Conservation (phyloP, 2,888 invertebrate species). For the Junonia oenone region DNA sequence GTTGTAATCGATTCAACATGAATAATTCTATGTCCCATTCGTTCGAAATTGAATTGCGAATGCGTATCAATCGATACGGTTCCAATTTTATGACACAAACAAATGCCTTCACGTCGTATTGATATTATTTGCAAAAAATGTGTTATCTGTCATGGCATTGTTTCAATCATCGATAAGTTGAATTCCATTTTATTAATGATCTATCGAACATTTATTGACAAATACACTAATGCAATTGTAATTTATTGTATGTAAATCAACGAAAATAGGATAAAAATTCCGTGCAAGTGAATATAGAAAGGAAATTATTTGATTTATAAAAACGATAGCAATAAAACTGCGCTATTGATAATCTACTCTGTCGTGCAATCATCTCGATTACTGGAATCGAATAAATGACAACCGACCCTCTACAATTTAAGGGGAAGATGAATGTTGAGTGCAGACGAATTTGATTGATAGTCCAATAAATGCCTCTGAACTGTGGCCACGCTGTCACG, state of each 20-base stretch:
- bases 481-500: conserved; percentile 50
- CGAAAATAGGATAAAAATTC: neutral
- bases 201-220: neutral
- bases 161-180: neutral
- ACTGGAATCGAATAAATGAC: conserved; percentile 27
- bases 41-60: conserved; percentile 31
- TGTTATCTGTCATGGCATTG: conserved; percentile 11
- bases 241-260: neutral
- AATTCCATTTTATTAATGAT: conserved; percentile 1
- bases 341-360: conserved; percentile 18
- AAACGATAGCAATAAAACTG: conserved; percentile 5
- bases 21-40: conserved; percentile 33
- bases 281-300: neutral
- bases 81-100: conserved; percentile 30
- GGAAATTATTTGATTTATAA: neutral
- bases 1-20: conserved; percentile 31
- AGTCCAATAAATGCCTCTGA: conserved; percentile 49
- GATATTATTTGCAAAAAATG: conserved; percentile 26
- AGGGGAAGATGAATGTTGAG: conserved; percentile 39
- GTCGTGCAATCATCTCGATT: conserved; percentile 26
- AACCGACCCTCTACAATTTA: conserved; percentile 32
- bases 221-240: neutral
- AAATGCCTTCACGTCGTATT: conserved; percentile 26
- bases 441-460: conserved; percentile 58
- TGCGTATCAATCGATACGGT: conserved; percentile 29